Evolutionary conservation across 2,888 invertebrate species (phyloP), one percentile per base, ranked within the genome.

Genomic region (Amphipoea lucens): DNA sequence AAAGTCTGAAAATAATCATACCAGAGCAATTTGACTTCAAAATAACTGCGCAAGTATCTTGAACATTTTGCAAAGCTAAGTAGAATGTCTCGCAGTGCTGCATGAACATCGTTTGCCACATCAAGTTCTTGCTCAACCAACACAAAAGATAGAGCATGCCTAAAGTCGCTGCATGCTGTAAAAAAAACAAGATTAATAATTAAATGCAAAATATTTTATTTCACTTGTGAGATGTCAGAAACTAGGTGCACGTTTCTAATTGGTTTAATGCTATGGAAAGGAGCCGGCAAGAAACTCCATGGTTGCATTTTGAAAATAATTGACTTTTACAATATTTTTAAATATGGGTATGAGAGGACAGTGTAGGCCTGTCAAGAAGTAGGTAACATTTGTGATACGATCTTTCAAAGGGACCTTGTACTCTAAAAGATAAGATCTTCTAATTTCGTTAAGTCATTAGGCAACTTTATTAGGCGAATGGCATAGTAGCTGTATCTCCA

Each of bases 71-170:
- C 6, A 80, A 11, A 3, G 80, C 62, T 65, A 72, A 60, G 51
- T 81, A 86, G 29, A 86, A 80, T 0, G 65, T 65, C 48, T 86
- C 86, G 57, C 78, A 85, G 1, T 14, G 7, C 12, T 63, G 45
- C 29, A 74, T 78, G 1, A 85, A 29, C 40, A 81, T n/a, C 14
- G 63, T 65, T 12, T 60, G 71, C 29, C 72, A 57, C 4, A 17
- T 4, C 29, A 72, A 57, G 12, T 36, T 20, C 54, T 81, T 86
- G 4, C 57, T 12, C 12, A 81, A 1, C 86, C 81, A 86, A 2
- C 7, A 4, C 1, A 23, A n/a, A 5, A 83, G 0, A 2, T 40
- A 57, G 1, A 78, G 1, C 9, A 51, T 0, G 1, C 9, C 23
- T 0, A 76, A 0, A 2, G 29, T 7, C 1, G 60, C 23, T n/a